phyloP scores from a whole-genome alignment of 1,140 invertebrate species.

The Augochlora pura region DNA sequence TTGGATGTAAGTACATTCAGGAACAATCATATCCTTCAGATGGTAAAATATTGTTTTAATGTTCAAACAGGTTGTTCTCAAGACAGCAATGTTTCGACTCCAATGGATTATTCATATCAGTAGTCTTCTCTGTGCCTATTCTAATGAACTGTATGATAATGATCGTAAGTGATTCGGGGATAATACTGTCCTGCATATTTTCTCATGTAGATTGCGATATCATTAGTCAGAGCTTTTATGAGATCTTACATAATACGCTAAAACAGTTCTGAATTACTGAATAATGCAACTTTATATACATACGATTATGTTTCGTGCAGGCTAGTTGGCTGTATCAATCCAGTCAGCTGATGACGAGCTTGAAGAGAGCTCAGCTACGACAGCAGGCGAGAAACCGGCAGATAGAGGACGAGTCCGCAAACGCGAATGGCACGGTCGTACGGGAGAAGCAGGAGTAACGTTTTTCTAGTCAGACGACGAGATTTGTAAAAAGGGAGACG shows the following conservation, averaged over 20 bases:
- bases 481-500: neutral
- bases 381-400: constrained; percentile 79
- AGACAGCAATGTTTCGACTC: constrained; percentile 96
- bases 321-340: constrained; percentile 93
- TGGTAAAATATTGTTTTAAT: neutral
- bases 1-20: constrained; percentile 83
- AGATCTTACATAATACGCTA: neutral
- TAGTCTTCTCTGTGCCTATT: constrained; percentile 94
- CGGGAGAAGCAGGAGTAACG: constrained; percentile 51
- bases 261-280: too few relatives aligned
- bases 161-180: constrained; percentile 87
- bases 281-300: neutral
- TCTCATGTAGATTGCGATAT: too few relatives aligned
- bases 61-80: constrained; percentile 85
- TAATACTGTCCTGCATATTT: neutral
- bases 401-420: constrained; percentile 31
- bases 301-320: constrained; percentile 76
- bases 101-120: constrained; percentile 94
- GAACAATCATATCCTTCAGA: too few relatives aligned
- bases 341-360: constrained; percentile 90
- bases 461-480: constrained; percentile 49
- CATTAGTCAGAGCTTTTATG: too few relatives aligned
- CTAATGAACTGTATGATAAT: constrained; percentile 95
- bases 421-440: constrained; percentile 25
- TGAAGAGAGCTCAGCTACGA: constrained; percentile 89